Evolutionary conservation across 2,113 vertebrate species (phyloP), one percentile per base, ranked within the genome.

Genomic region (Pseudolaguvia tuberculata): DNA sequence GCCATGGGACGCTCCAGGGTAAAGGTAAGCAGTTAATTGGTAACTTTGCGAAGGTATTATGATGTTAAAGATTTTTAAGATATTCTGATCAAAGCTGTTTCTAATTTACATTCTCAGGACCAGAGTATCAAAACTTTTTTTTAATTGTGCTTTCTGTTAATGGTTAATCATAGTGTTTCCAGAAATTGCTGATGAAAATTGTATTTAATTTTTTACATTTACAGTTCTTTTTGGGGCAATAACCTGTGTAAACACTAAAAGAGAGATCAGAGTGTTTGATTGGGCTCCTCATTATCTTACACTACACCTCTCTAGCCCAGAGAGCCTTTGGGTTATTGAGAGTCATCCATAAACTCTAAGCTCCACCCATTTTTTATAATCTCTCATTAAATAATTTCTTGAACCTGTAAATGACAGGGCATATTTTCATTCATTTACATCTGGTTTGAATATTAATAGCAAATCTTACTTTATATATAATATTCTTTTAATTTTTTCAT

Each of bases 21-120:
- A 73, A 87, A 88, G 82, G 85, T 91, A 83, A 81, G 85, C 51
- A 27, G 12, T 29, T 14, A 11, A 71, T 55, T 45, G 35, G n/a
- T 25, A 12, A 25, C 31, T 47, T 47, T 57, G 15, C 13, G 23
- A 58, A 42, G 21, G 4, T 42, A 6, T 42, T 1, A 42, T 42
- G 8, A 42, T 42, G 39, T 42, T 42, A 42, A 42, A 8, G 39
- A 8, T 42, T 42, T 42, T 9, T 42, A 42, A 42, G 39, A 8
- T 42, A 5, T 42, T 5, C 39, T 42, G 39, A 42, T 42, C 5
- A 42, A 7, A 14, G 59, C 10, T 63, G 2, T 42, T 47, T n/a
- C 2, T 23, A 65, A 25, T 17, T 47, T 65, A n/a, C 11, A 23
- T 63, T 66, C 23, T 52, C 14, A 25, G 21, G 21, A 65, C 15